Evolutionary conservation across 1,140 invertebrate species (phyloP).

Genomic region (Arctopsyche grandis): DNA sequence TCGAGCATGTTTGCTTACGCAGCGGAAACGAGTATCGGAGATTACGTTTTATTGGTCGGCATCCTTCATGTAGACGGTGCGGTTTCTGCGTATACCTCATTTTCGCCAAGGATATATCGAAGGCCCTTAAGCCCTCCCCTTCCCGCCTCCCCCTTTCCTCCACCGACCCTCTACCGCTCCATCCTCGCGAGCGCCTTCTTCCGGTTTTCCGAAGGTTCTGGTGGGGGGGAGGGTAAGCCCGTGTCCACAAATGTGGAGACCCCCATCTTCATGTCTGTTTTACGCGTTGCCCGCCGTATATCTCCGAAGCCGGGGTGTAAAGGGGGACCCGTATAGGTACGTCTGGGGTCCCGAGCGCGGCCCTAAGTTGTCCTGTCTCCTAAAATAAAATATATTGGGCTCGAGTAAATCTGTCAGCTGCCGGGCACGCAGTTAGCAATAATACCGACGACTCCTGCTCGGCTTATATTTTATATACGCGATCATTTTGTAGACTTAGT

Average conservation of each 20-base stretch:
- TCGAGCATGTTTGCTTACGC: constrained; percentile 5
- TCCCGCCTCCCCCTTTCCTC: neutral
- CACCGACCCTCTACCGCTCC: neutral
- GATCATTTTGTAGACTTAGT: no score
- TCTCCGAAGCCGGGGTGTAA: constrained; percentile 14
- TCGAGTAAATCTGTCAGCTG: constrained; percentile 48
- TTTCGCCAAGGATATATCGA: constrained; percentile 23
- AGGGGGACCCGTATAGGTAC: neutral
- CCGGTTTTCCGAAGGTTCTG: neutral
- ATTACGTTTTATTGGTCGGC: constrained; percentile 18
- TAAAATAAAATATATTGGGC: constrained; percentile 50
- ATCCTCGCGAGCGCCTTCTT: neutral
- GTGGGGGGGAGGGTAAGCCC: neutral
- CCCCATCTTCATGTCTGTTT: constrained; percentile 31
- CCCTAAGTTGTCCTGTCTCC: constrained; percentile 44
- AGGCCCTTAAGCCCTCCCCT: neutral
- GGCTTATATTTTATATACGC: constrained; percentile 17
- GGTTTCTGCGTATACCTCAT: constrained; percentile 26
- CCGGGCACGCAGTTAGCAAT: constrained; percentile 32
- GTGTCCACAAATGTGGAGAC: constrained; percentile 34
- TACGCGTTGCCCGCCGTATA: constrained; percentile 33
- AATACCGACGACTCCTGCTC: constrained; percentile 26
- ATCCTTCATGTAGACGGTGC: constrained; percentile 18
- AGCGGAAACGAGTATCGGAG: constrained; percentile 14
- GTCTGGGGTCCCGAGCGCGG: neutral